Evolutionary conservation across 2,113 vertebrate genomes (phyloP), one percentile per base, ranked within the genome.

Genomic region (Hippoglossus stenolepis): DNA sequence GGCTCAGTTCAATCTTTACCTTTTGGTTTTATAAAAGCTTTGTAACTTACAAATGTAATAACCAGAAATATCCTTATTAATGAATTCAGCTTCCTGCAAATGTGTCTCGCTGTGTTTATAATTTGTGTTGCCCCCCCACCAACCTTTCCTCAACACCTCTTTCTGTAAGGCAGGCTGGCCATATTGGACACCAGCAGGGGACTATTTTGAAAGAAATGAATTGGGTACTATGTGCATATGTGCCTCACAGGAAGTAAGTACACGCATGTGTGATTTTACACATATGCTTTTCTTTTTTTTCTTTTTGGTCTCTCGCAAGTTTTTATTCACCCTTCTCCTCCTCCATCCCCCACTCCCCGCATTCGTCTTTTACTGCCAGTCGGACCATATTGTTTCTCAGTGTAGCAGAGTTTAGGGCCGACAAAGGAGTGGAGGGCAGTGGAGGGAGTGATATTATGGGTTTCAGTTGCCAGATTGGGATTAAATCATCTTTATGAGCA

Each of bases 401-500:
- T 83, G 77, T 83, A 76, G 74, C 71, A 56, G 85, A 75, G 73
- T 91, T 89, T 89, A 75, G 67, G 80, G 80, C 76, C 84, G 83
- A 89, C 75, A 77, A 80, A 90, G 79, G 79, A 77, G 70, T 83
- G 80, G 71, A 74, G 80, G 85, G 73, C 82, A 90, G 70, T 56
- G 74, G 61, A 72, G 84, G 80, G 82, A 80, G 77, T 38, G 72
- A 82, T 84, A 80, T 87, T 88, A 89, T 83, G 79, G 79, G 89
- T 82, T 90, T 75, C 61, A 54, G 86, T 84, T 81, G 86, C 86
- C 79, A 89, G 71, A 81, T 77, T 89, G 87, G 82, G 78, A 87
- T 68, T 72, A 90, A 91, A 93, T 93, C 90, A 88, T 90, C 68
- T 93, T 91, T 90, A 88, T 70, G 84, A 90, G 81, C 71, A 80